Evolutionary conservation across 1,140 invertebrate species (phyloP), one percentile per base, ranked within the genome.

Genomic region (Araneus ventricosus): DNA sequence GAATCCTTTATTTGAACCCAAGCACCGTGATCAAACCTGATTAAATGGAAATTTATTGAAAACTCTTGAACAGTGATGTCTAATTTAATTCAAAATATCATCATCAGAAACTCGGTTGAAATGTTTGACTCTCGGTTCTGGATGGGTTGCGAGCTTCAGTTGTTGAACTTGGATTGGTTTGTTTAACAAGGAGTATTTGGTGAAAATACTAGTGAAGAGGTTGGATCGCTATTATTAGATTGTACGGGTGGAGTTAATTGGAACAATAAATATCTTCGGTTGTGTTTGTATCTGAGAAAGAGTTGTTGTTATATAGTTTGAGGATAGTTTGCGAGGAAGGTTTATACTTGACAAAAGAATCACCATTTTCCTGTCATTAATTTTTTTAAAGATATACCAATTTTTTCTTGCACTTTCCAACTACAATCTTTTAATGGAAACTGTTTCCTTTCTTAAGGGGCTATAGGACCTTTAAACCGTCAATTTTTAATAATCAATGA

Each of bases 21-120:
- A 27, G n/a, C 34, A 45, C 80, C 80, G 14, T 84, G 39, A 45
- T 41, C 80, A 27, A 52, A 45, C 45, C 39, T 84, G 80, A 52
- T 41, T 84, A 84, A 84, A 84, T 84, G 24, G 70, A 75, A 75
- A 75, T 75, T 30, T 75, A 75, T 75, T 75, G 70, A 75, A 75
- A 30, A 75, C 70, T 75, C 70, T 75, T 75, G 30, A 75, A 37
- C 70, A 75, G 17, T 20, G 10, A 75, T 75, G 27, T 34, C 70
- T 75, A 75, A 75, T 75, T 75, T 75, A 75, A 75, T 75, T 75
- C 70, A 75, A 75, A 75, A 75, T 75, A 75, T 75, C 30, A 6
- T 14, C 63, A 10, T 67, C 63, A 27, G 63, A 67, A 37, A 17
- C 70, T 8, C 30, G 30, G 17, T 75, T 37, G 27, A 34, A 10